Evolutionary conservation across 1,140 invertebrate genomes (phyloP), one percentile per base, ranked within the genome.

Genomic region (Cotesia chilonis): DNA sequence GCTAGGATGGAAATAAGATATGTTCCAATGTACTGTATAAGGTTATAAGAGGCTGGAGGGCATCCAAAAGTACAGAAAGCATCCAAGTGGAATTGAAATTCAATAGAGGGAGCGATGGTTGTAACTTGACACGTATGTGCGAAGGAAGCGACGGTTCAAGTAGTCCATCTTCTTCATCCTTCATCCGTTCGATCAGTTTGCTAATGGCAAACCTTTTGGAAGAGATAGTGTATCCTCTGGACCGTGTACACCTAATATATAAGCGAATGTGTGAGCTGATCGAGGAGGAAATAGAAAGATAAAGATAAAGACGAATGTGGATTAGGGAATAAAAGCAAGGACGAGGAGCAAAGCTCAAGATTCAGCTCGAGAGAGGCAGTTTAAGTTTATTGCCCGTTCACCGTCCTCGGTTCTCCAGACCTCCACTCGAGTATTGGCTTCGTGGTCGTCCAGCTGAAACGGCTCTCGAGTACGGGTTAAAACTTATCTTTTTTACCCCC

Each of bases 81-180:
- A 72, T 59, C 55, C 55, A 68, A 60, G 66, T 65, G 70, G 76
- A 83, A 84, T 82, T 77, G 78, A 83, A 82, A 82, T 79, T 78
- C 80, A 78, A 82, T 81, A 78, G 76, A 72, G 36, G 51, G 54
- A 10, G 36, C 54, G 38, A 72, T 63, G 47, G 47, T 66, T 66
- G 64, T 38, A 57, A 66, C 63, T 57, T 36, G 60, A 66, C 70
- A 71, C 74, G 73, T 74, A 74, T 76, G 72, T 70, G 57, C 65
- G 52, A 65, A 71, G 55, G n/a, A 59, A 28, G 28, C 28, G 28
- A 28, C 28, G 28, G 41, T 47, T 47, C 41, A 70, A 59, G 55
- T 61, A 37, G 55, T 70, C 41, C 52, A 41, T 70, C 20, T 17
- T 51, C 41, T 36, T 51, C 41, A 12, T 38, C 28, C 41, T 36